Evolutionary conservation across 2,797 vertebrate species (phyloP).

Genomic region (Coregonus sp.): DNA sequence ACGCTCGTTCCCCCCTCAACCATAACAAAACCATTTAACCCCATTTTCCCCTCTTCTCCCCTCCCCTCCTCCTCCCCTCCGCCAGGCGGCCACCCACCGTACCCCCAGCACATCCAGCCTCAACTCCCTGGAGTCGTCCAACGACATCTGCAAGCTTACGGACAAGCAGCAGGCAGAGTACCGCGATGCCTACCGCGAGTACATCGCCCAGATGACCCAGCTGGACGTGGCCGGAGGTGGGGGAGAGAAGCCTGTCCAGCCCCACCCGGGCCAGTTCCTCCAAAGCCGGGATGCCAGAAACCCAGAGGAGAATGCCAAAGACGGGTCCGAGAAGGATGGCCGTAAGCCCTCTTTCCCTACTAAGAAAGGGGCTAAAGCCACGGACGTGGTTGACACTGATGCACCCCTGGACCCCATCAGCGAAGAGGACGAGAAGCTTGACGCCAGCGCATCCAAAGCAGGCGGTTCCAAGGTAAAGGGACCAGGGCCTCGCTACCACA

Average conservation of each 20-base stretch:
- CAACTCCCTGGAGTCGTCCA: slow-evolving; percentile 97
- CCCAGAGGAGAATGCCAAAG: slow-evolving; percentile 68
- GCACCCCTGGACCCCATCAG: slow-evolving; percentile 92
- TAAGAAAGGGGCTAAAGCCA: slow-evolving; percentile 79
- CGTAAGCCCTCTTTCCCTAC: slow-evolving; percentile 80
- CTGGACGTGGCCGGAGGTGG: slow-evolving; percentile 83
- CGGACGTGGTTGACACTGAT: slow-evolving; percentile 81
- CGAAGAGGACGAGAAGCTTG: slow-evolving; percentile 94
- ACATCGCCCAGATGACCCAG: slow-evolving; percentile 96
- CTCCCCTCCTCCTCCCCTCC: too few species aligned
- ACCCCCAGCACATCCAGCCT: slow-evolving; percentile 95
- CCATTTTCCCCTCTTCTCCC: too few species aligned
- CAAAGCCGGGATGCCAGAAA: slow-evolving; percentile 64
- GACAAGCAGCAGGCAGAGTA: slow-evolving; percentile 98
- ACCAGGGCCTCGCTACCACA: slow-evolving; percentile 83
- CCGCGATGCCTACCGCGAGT: slow-evolving; percentile 92
- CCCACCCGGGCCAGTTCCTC: slow-evolving; percentile 82
- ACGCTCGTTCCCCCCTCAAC: too few species aligned
- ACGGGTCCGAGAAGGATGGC: slow-evolving; percentile 81
- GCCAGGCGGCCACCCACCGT: slow-evolving; percentile 82
- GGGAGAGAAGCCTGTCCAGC: slow-evolving; percentile 83
- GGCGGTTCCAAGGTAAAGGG: slow-evolving; percentile 81
- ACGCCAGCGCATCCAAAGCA: slow-evolving; percentile 81
- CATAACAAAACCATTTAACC: background rate
- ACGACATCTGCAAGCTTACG: slow-evolving; percentile 95